Conservation (phyloP, 2,888 invertebrate species). For the Melanotus villosus region DNA sequence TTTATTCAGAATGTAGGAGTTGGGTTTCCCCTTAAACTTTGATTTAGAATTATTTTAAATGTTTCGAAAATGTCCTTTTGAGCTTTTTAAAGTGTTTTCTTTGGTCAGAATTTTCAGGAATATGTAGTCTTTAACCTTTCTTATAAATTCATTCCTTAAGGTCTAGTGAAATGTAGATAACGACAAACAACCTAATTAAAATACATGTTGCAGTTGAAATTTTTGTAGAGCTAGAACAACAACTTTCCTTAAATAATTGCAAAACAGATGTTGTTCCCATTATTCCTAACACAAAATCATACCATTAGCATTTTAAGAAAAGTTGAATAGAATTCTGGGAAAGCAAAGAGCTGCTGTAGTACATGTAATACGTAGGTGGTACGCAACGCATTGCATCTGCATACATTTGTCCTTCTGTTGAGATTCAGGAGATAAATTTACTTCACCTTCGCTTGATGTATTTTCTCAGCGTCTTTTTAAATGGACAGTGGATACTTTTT, state of each 20-base stretch:
- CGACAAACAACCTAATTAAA: too few relatives aligned
- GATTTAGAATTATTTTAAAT: too few relatives aligned
- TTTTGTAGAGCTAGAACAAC: background rate
- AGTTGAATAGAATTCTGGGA: conserved; percentile 32
- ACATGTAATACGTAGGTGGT: conserved; percentile 35
- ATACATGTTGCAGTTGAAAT: too few relatives aligned
- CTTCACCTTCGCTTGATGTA: conserved; percentile 13
- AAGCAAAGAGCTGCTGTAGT: conserved; percentile 14
- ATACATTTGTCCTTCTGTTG: conserved; percentile 40
- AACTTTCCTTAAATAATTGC: background rate
- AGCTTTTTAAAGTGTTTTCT: too few relatives aligned
- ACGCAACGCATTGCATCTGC: conserved; percentile 42
- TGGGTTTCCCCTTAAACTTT: too few relatives aligned
- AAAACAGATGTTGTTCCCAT: conserved; percentile 3
- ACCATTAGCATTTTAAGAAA: conserved; percentile 3
- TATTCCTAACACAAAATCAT: background rate
- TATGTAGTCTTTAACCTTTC: too few relatives aligned
- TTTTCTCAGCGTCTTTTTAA: conserved; percentile 11
- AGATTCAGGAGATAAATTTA: conserved; percentile 31
- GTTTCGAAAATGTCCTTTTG: too few relatives aligned
- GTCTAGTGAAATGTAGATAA: too few relatives aligned
- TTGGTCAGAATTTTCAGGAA: too few relatives aligned
- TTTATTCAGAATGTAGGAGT: too few relatives aligned
- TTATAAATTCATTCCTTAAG: too few relatives aligned
- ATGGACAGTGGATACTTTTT: background rate